phyloP scores from a whole-genome alignment of 2,797 vertebrate genomes.

The Dallia pectoralis region DNA sequence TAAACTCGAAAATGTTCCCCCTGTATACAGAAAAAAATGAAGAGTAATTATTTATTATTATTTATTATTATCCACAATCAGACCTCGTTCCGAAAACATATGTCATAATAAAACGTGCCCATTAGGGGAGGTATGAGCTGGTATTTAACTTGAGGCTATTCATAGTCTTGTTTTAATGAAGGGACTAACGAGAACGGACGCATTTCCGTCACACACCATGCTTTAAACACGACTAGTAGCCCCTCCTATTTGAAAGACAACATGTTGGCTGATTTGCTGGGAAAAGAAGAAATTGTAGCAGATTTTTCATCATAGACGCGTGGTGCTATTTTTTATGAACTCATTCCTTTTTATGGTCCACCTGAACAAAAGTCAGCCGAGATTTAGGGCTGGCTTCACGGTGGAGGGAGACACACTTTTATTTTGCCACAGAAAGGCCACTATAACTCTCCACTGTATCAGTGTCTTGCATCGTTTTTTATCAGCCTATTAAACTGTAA shows the following conservation, averaged over 20 bases:
- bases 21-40: not conserved
- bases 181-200: too few relatives aligned
- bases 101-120: not conserved
- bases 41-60: too few relatives aligned
- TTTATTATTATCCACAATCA: not conserved
- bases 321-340: constrained; percentile 56
- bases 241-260: not conserved
- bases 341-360: constrained; percentile 49
- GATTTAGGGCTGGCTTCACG: constrained; percentile 43
- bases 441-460: constrained; percentile 33
- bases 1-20: not conserved
- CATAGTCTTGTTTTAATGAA: too few relatives aligned
- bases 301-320: constrained; percentile 56
- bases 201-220: not conserved
- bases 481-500: constrained; percentile 44
- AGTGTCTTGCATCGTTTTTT: constrained; percentile 26
- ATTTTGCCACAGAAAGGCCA: constrained; percentile 30
- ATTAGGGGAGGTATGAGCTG: too few relatives aligned
- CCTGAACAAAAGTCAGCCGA: constrained; percentile 36
- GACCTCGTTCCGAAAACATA: not conserved
- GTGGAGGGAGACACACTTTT: constrained; percentile 24
- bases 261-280: constrained; percentile 24
- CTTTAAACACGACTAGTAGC: not conserved
- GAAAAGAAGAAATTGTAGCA: constrained; percentile 11
- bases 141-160: too few relatives aligned